phyloP scores from a whole-genome alignment of 2,797 vertebrate genomes.

The Chromis chromis region DNA sequence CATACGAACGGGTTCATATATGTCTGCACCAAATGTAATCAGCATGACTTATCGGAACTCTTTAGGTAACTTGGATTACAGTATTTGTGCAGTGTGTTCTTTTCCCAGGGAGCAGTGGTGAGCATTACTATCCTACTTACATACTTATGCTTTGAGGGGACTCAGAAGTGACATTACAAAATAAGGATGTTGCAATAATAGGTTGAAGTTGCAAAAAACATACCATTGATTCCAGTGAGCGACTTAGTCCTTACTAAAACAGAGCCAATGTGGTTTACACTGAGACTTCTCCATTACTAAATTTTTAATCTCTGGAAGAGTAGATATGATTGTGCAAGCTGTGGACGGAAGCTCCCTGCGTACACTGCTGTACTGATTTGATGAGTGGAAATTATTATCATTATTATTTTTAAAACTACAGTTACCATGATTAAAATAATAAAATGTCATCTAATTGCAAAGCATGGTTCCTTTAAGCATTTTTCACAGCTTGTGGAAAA shows the following conservation, averaged over 20 bases:
- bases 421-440: neutral
- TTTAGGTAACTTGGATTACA: neutral
- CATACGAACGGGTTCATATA: neutral
- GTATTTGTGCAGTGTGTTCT: neutral
- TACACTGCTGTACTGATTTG: neutral
- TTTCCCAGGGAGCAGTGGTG: neutral
- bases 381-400: neutral
- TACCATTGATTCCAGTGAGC: neutral
- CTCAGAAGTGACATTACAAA: slow-evolving; percentile 11
- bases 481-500: neutral
- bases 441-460: neutral
- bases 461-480: neutral
- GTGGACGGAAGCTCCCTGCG: neutral
- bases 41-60: slow-evolving; percentile 21
- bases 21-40: neutral
- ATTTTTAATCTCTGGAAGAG: slow-evolving; percentile 3
- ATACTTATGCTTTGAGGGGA: slow-evolving; percentile 12
- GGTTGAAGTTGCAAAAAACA: neutral
- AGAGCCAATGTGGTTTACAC: neutral
- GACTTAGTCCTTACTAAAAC: neutral
- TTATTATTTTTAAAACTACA: neutral
- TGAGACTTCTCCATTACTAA: neutral
- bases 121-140: slow-evolving; percentile 6
- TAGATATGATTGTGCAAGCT: neutral
- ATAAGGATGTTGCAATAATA: slow-evolving; percentile 10